Base-by-base conservation (phyloP, 2,888 invertebrate species). In the Volucella bombylans region DNA sequence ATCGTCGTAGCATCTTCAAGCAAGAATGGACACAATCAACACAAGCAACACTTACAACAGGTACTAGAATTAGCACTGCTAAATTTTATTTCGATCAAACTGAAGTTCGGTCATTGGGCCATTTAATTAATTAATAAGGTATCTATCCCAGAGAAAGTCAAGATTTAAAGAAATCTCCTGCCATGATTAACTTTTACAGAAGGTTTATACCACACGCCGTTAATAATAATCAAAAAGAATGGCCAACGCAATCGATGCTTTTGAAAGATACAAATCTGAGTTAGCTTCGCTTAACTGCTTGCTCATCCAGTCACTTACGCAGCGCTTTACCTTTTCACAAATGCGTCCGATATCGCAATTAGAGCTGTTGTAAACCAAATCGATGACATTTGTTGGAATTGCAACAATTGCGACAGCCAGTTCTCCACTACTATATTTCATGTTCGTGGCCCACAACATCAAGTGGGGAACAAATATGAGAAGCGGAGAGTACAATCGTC, bases 121-220 rank as follows among this genome's bases (percentile, higher is more conserved):
- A 65, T 15, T 88, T 0, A 23, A 47, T 11, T 6, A 15, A 86
- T 6, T 4, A 9, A 0, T 0, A 69, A 0, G 90, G 91, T 41
- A 90, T 89, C 4, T 77, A 74, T 38, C 90, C 90, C 0, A 72
- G 47, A 11, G 89, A 88, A 0, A 87, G 88, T 0, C 88, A 88
- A 41, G 79, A 89, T 11, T 77, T 92, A 15, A 86, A 83, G 61
- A 43, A 87, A 4, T 90, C 90, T 79, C 59, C 91, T 0, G 90
- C 89, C 0, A 90, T 90, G 88, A 55, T 90, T 0, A 90, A 90
- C 82, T 90, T 90, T 82, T 90, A 90, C 52, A 74, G 89, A 1
- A 74, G 88, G 12, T 90, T 88, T 79, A 87, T 18, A 18, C 18
- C 18, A 18, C 18, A 18, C 18, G 18, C 18, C 18, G 0, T 2